Conservation (phyloP, 2,113 vertebrate genomes). For the Centropus unirufus region DNA sequence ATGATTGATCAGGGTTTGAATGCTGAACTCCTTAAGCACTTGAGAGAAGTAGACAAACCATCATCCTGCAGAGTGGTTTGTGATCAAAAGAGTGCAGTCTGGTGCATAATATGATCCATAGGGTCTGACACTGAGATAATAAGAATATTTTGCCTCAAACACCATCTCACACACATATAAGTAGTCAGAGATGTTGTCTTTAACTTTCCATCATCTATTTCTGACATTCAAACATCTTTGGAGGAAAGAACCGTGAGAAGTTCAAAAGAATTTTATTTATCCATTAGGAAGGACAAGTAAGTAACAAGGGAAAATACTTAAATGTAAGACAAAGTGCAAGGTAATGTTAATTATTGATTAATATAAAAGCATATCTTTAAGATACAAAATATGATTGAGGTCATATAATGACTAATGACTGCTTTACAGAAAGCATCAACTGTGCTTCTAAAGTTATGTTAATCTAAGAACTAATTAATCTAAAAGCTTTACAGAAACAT, state of each 20-base stretch:
- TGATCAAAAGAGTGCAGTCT: background rate
- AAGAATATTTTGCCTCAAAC: background rate
- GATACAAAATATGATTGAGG: background rate
- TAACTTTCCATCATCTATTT: background rate
- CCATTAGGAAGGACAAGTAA: background rate
- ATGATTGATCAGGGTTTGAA: background rate
- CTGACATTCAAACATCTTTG: background rate
- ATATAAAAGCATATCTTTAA: constrained; percentile 1
- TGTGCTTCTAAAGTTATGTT: background rate
- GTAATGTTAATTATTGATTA: constrained; percentile 4
- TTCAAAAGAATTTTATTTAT: background rate
- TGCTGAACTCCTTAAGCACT: background rate
- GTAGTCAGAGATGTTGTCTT: background rate
- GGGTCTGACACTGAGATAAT: background rate
- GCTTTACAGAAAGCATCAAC: constrained; percentile 3
- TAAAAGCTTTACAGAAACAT: constrained; percentile 35
- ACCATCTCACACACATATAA: background rate
- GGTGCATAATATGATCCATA: background rate
- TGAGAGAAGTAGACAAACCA: background rate
- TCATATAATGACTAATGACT: constrained; percentile 3
- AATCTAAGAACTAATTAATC: constrained; percentile 34
- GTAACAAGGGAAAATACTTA: background rate
- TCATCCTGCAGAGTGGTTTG: background rate
- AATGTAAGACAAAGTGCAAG: background rate
- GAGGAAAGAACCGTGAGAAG: background rate